Percentiles rank a stretch among this genome's conserved stretches.
These are phyloP conservation scores for Diploscapter pachys DNA, from an alignment of 1,140 invertebrate species.

Conservation along the genomic window DNA sequence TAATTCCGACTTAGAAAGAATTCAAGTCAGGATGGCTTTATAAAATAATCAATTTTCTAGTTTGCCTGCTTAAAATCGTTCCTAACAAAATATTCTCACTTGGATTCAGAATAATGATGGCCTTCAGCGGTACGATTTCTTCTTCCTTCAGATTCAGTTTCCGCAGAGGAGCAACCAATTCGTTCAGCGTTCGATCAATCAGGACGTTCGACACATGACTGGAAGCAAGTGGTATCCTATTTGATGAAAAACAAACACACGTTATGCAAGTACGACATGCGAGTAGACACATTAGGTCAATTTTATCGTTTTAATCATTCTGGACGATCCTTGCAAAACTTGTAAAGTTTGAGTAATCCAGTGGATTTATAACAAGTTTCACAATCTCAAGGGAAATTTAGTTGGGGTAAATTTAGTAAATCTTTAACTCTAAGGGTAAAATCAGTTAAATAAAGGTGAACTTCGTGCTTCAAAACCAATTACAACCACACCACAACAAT, in stretches of 20 bases:
- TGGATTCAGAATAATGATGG: slow-evolving; percentile 58
- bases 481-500: too few species aligned
- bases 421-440: too few species aligned
- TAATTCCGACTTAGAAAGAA: not conserved
- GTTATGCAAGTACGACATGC: too few species aligned
- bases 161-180: slow-evolving; percentile 51
- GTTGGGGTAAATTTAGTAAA: too few species aligned
- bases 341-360: too few species aligned
- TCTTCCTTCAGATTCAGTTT: slow-evolving; percentile 55
- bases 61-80: slow-evolving; percentile 1
- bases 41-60: not conserved
- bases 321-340: too few species aligned
- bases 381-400: too few species aligned
- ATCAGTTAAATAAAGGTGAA: too few species aligned
- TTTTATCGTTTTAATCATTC: too few species aligned
- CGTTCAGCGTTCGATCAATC: slow-evolving; percentile 57
- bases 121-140: slow-evolving; percentile 56
- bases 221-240: slow-evolving; percentile 24
- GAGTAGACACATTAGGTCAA: too few species aligned
- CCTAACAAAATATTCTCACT: slow-evolving; percentile 36
- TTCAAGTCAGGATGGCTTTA: not conserved
- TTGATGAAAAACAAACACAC: not conserved
- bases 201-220: slow-evolving; percentile 58
- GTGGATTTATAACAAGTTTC: too few species aligned
- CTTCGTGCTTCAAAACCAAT: too few species aligned